A percentile compares a stretch with the other conserved stretches of the same genome.
phyloP scores from a whole-genome alignment of 2,113 vertebrate species.

The Crotophaga sulcirostris region DNA sequence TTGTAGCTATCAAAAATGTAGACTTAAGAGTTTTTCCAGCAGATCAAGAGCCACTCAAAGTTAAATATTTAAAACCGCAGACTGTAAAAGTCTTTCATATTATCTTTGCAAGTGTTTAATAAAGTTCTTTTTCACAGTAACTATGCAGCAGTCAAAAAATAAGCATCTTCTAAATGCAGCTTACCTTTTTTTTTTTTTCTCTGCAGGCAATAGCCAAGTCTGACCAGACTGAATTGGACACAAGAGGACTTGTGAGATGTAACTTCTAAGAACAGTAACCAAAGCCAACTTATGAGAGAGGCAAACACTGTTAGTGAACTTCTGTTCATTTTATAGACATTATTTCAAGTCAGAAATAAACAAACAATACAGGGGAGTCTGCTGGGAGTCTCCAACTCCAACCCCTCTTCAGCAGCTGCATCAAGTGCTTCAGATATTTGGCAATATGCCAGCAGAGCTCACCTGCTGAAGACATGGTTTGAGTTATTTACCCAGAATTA shows the following conservation, averaged over 20 bases:
- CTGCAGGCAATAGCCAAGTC: background rate
- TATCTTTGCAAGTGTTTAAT: background rate
- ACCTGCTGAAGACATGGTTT: background rate
- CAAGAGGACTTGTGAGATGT: background rate
- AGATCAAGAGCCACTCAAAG: background rate
- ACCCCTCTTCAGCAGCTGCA: background rate
- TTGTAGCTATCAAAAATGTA: background rate
- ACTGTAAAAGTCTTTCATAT: background rate
- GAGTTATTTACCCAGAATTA: background rate
- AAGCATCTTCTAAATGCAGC: background rate
- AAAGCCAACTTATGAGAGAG: background rate
- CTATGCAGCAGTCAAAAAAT: background rate
- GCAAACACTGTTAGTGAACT: background rate
- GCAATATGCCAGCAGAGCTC: background rate
- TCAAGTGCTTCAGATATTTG: background rate
- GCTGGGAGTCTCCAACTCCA: background rate
- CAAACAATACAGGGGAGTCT: background rate
- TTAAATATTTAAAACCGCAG: background rate
- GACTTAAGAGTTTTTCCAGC: background rate
- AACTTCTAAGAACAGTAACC: background rate
- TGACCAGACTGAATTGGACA: background rate
- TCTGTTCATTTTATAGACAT: background rate
- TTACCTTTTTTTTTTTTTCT: background rate
- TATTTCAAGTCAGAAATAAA: background rate
- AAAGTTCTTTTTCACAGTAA: background rate